Evolutionary conservation across 2,113 vertebrate species (phyloP), one percentile per base, ranked within the genome.

Genomic region (Hippocampus mohnikei): DNA sequence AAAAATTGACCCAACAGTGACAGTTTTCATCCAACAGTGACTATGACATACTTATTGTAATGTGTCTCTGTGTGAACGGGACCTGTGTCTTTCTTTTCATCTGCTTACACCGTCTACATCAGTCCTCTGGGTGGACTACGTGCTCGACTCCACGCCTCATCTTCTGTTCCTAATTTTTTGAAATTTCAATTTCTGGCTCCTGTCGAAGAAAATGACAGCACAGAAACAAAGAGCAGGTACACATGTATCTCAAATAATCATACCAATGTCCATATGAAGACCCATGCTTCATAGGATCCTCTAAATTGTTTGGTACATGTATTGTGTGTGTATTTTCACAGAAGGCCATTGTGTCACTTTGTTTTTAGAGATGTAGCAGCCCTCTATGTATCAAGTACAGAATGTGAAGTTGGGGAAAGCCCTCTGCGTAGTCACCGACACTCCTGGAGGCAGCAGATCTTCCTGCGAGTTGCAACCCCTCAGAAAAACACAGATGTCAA

Each of bases 151-250:
- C 94, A 91, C 86, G 96, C 95, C 89, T 98, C 96, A 66, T 96
- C 96, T 79, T 99, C 97, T 94, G 95, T 98, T 90, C 96, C 96
- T 92, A 99, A 98, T 92, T 99, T 99, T 93, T 94, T 99, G 92
- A 99, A 98, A 94, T 98, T 99, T 95, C 93, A 95, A 93, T 98
- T 99, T 94, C 92, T 99, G 94, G 94, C 95, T 86, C 95, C 96
- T 84, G 94, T 98, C 89, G 94, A 94, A 91, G 96, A 97, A 91
- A 95, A 94, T 88, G 94, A 94, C 92, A 92, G 90, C 83, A 92
- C 89, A 88, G 92, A 95, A 80, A 93, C 92, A 93, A 93, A 90
- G 85, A 94, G 48, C 78, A 91, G 90, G 90, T 91, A 91, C 69
- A 78, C 21, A 62, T 25, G 11, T 42, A 66, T 66, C 64, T 40